Base-by-base conservation (phyloP, 1,140 invertebrate species). In the Bathynomus jamesi region DNA sequence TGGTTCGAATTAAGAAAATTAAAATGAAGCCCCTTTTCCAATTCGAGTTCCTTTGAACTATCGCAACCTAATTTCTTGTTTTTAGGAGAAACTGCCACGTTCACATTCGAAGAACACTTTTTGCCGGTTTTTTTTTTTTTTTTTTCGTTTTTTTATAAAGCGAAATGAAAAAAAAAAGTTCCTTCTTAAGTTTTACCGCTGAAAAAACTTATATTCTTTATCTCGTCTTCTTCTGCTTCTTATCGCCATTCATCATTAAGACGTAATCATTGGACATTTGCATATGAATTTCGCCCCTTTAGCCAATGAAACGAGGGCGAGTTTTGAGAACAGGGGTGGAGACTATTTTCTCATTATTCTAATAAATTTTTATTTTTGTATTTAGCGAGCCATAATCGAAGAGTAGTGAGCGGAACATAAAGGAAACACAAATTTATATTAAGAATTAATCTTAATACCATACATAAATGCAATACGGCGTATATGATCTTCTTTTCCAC, bases 11-110 rank as follows among this genome's bases (percentile, higher is more conserved):
- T 74, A 71, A 74, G 69, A 71, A 74, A 74, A 74, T 71, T 74
- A 68, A 74, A 74, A 74, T 65, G 69, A 29, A 74, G 69, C 24
- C 64, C 30, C 17, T 69, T 67, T 30, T 65, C 67, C 67, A 73
- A 73, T 73, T 73, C 67, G 25, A 28, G 28, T 74, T 70, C 71
- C 73, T 74, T 74, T 74, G 73, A 74, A 74, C 73, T 67, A 74
- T 71, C 73, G 61, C 73, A 71, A 74, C 60, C 73, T 74, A 70
- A 74, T 74, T 74, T 74, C 73, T 68, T 71, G 69, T 75, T 71
- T 75, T 70, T 74, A 70, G 64, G 60, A 21, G 62, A 73, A 74
- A 74, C 67, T 74, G 72, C 67, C 68, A 24, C 67, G 67, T 67
- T 74, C 72, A 70, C 72, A 66, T 74, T 70, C 68, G 31, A 8